Conservation (phyloP, 2,113 vertebrate genomes). For the Tamias sibiricus region DNA sequence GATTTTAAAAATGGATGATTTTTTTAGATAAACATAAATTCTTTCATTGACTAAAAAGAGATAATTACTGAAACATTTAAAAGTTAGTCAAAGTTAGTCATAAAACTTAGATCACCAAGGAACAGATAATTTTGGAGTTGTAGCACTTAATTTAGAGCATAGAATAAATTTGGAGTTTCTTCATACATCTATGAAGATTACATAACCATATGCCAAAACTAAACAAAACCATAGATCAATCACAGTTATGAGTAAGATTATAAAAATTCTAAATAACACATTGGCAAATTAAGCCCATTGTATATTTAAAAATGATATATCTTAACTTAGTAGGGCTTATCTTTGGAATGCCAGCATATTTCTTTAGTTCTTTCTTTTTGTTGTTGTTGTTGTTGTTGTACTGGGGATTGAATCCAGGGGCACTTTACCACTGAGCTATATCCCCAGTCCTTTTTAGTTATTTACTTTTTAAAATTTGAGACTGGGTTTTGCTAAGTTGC, state of each 20-base stretch:
- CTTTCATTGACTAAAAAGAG: slow-evolving; percentile 38
- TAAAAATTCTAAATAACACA: slow-evolving; percentile 37
- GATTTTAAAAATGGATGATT: slow-evolving; percentile 46
- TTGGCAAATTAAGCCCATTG: slow-evolving; percentile 39
- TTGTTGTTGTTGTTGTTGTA: too few species aligned
- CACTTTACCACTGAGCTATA: too few species aligned
- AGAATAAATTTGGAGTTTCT: not conserved
- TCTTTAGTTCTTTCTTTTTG: not conserved
- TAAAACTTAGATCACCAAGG: not conserved
- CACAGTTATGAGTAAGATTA: slow-evolving; percentile 7
- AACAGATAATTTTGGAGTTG: not conserved
- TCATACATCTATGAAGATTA: not conserved
- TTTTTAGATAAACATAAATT: slow-evolving; percentile 51
- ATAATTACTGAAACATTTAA: slow-evolving; percentile 38
- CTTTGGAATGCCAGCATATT: slow-evolving; percentile 36
- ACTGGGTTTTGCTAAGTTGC: too few species aligned
- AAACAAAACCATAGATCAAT: slow-evolving; percentile 16
- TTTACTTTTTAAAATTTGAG: too few species aligned
- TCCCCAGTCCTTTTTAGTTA: too few species aligned
- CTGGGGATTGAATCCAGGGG: too few species aligned
- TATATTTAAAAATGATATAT: slow-evolving; percentile 35
- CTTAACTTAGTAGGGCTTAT: slow-evolving; percentile 40
- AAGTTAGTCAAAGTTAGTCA: slow-evolving; percentile 43
- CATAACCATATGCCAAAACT: not conserved
- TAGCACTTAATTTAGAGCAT: not conserved